Base-by-base conservation (phyloP, 1,140 invertebrate species). In the Limonius californicus region DNA sequence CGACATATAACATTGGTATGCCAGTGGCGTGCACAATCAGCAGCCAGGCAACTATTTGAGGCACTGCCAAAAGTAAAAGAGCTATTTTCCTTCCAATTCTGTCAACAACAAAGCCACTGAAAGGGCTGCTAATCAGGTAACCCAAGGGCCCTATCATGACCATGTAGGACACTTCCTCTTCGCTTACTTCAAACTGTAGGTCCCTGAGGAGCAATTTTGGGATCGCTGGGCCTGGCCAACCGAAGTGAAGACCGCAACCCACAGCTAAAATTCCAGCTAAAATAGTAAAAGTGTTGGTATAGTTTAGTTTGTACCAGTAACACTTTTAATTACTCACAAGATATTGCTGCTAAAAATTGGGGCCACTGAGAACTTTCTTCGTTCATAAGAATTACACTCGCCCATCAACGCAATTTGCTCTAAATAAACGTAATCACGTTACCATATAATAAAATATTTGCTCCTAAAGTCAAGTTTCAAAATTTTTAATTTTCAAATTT, bases 71-170 rank as follows among this genome's bases (percentile, higher is more conserved):
- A 0, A 83, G 63, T 0, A 87, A 71, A 0, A 92, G 79, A 0
- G 86, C 85, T 21, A 76, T 76, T 75, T 88, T 89, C 16, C 87
- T 79, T 7, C 89, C 89, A 57, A 85, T 76, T 57, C 74, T 77
- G 65, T 82, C 83, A 3, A 78, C 68, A 0, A 80, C 47, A n/a
- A 66, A 72, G 14, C 77, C 78, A 27, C 23, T 4, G 23, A 27
- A 4, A 4, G 23, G 23, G 9, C 9, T 9, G 9, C 3, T 4
- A 23, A 78, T 63, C 56, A 85, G 77, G 1, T 82, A 84, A 0
- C 85, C 83, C n/a, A 87, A 68, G 0, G 82, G 80, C 32, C 83
- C 72, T 2, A 87, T 62, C 0, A 84, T 83, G 2, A 82, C 79
- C 11, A 87, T 76, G 50, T 54, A 54, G 19, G 76, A 77, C 6